phyloP scores from a whole-genome alignment of 2,888 invertebrate genomes.

The Scaptodrosophila latifasciaeformis region DNA sequence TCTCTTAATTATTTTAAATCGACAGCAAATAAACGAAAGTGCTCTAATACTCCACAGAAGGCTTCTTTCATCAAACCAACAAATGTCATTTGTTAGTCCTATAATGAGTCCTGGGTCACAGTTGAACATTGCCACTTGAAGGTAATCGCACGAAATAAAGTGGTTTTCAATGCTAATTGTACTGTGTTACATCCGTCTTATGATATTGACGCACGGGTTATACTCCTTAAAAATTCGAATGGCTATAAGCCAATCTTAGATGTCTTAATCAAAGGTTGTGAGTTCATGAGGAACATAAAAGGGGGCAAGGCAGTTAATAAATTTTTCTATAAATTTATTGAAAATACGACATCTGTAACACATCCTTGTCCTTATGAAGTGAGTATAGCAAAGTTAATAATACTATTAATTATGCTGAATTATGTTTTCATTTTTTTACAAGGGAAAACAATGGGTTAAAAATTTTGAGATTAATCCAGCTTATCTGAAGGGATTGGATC shows the following conservation, averaged over 20 bases:
- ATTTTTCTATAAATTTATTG: not conserved
- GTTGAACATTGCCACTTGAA: constrained; percentile 8
- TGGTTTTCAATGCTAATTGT: not conserved
- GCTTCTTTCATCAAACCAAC: constrained; percentile 7
- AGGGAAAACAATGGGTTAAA: not conserved
- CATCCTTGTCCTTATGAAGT: not conserved
- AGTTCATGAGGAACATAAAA: not conserved
- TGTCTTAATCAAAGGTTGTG: not conserved
- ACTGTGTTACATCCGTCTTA: not conserved
- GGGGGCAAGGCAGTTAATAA: no score
- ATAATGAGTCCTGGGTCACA: constrained; percentile 9
- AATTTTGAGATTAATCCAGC: no score
- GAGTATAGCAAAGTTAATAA: not conserved
- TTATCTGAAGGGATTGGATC: not conserved
- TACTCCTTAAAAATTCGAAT: constrained; percentile 1
- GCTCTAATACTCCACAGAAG: no score
- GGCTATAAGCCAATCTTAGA: constrained; percentile 8
- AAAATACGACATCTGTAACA: no score
- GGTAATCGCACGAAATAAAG: constrained; percentile 2
- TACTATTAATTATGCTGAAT: no score
- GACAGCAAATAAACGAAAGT: no score
- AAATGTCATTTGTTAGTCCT: constrained; percentile 7
- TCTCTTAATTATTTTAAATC: no score
- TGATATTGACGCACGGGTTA: not conserved
- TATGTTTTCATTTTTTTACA: not conserved